phyloP scores from a whole-genome alignment of 1,140 invertebrate genomes.

The Drosophila seguyi region DNA sequence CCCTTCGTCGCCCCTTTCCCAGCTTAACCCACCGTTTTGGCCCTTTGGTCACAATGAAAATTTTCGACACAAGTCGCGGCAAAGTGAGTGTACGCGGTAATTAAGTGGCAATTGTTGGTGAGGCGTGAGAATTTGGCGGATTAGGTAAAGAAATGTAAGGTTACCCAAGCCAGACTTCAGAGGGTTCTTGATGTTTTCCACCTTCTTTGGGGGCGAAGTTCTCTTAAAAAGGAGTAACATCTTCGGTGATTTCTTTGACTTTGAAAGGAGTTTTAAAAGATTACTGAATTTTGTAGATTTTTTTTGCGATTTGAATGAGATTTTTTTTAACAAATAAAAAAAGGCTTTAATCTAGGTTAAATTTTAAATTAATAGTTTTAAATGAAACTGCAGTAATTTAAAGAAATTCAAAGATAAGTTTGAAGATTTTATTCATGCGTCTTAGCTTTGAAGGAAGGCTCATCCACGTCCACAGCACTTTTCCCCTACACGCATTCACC shows the following conservation, averaged over 20 bases:
- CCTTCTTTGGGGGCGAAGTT: background rate
- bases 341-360: no score
- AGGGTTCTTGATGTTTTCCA: background rate
- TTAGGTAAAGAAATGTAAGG: conserved; percentile 63
- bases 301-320: background rate
- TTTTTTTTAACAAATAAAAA: background rate
- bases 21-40: conserved; percentile 11
- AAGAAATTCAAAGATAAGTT: no score
- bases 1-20: background rate
- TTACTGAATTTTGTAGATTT: background rate
- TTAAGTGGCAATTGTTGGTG: conserved; percentile 80
- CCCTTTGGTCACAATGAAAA: conserved; percentile 56
- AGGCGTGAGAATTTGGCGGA: conserved; percentile 80
- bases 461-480: accelerated
- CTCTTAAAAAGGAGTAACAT: background rate
- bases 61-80: conserved; percentile 62
- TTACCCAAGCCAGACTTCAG: background rate
- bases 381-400: no score
- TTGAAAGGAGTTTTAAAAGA: background rate
- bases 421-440: no score
- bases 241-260: background rate
- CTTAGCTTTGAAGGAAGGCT: accelerated
- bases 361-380: background rate
- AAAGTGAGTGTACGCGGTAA: conserved; percentile 52
- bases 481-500: no score